A percentile compares a stretch with the other conserved stretches of the same genome.
Evolutionary conservation across 1,140 invertebrate genomes (phyloP).

Genomic region (Papilio machaon): DNA sequence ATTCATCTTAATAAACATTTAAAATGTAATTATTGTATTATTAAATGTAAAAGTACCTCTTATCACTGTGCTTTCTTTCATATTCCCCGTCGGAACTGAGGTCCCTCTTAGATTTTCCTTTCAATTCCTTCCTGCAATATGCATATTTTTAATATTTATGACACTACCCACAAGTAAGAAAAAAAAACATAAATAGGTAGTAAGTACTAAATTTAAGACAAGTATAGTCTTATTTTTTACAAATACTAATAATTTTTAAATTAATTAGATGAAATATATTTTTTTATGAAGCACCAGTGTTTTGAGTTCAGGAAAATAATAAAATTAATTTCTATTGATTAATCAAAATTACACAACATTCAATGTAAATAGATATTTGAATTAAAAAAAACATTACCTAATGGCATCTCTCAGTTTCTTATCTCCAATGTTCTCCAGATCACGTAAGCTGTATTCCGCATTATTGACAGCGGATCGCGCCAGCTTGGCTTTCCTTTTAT

Average conservation of each 20-base stretch:
- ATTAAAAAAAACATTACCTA: conserved; percentile 75
- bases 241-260: not conserved
- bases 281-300: conserved; percentile 2
- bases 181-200: not conserved
- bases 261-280: not conserved
- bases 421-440: conserved; percentile 84
- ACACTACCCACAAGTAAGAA: not conserved
- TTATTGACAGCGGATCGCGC: conserved; percentile 64
- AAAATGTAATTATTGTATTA: conserved; percentile 32
- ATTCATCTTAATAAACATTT: too few relatives aligned
- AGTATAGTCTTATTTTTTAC: not conserved
- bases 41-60: conserved; percentile 70
- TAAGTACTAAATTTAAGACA: not conserved
- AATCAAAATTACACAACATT: not conserved
- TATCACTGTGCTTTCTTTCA: conserved; percentile 83
- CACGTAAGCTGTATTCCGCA: conserved; percentile 77
- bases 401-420: conserved; percentile 86
- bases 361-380: not conserved
- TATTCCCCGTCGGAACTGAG: conserved; percentile 83
- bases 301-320: not conserved
- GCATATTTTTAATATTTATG: conserved; percentile 1
- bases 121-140: conserved; percentile 78
- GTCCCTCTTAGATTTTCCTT: conserved; percentile 81
- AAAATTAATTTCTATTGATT: not conserved
- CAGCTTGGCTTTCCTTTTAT: conserved; percentile 76